Conservation (phyloP, 2,888 invertebrate species). For the Auanema sp. region DNA sequence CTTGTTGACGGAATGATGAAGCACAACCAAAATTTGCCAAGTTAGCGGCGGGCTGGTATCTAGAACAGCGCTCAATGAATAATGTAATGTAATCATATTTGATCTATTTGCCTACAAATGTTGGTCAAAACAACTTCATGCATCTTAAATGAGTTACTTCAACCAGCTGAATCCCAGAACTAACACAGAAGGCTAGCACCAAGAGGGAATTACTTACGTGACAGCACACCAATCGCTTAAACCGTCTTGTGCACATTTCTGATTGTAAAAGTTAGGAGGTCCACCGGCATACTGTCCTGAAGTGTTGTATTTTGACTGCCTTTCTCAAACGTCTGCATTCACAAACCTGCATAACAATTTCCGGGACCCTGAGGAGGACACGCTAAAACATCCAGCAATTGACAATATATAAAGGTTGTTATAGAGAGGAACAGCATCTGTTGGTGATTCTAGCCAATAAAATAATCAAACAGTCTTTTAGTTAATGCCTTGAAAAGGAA, state of each 20-base stretch:
- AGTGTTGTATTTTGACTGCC: not conserved
- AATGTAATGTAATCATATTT: not conserved
- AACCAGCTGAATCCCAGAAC: no score
- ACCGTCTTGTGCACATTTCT: conserved; percentile 6
- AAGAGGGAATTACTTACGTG: conserved; percentile 12
- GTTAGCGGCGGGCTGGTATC: conserved; percentile 9
- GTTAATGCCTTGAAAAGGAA: no score
- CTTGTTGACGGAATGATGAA: conserved; percentile 5
- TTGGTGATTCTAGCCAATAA: no score
- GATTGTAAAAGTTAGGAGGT: conserved; percentile 6
- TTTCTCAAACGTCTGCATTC: not conserved
- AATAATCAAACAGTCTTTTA: no score
- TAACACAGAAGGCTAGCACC: not conserved
- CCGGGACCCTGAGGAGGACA: conserved; percentile 16
- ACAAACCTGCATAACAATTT: conserved; percentile 15
- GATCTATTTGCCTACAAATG: not conserved
- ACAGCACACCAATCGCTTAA: conserved; percentile 17
- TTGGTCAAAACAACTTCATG: not conserved
- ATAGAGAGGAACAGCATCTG: no score
- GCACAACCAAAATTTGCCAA: conserved; percentile 19
- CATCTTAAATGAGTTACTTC: no score
- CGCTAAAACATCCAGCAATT: not conserved
- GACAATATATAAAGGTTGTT: no score
- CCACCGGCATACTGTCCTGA: not conserved
- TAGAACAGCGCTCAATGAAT: conserved; percentile 2